Evolutionary conservation across 1,140 invertebrate genomes (phyloP).

Genomic region (Proales similis): DNA sequence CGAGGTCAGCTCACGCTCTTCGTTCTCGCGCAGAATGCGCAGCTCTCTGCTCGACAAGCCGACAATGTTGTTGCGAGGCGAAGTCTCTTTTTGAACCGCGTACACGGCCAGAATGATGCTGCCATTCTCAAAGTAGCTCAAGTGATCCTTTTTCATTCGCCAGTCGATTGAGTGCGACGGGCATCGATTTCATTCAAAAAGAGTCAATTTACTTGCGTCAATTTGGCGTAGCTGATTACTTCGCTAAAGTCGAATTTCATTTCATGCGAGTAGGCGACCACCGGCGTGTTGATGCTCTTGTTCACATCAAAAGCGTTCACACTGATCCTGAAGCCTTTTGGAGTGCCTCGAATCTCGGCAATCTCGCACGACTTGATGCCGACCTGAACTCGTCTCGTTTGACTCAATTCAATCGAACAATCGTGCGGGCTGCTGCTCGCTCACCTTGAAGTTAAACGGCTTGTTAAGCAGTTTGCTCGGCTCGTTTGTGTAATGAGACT

Average conservation of each 20-base stretch:
- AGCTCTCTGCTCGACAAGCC: slow-evolving; percentile 43
- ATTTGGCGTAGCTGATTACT: slow-evolving; percentile 1
- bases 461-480: slow-evolving; percentile 47
- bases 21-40: slow-evolving; percentile 43
- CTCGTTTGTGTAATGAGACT: slow-evolving; percentile 50
- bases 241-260: slow-evolving; percentile 48
- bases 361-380: slow-evolving; percentile 19
- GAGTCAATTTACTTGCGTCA: not conserved
- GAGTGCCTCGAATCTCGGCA: slow-evolving; percentile 39
- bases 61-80: slow-evolving; percentile 44
- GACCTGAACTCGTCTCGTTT: no score
- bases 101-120: slow-evolving; percentile 51
- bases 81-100: slow-evolving; percentile 48
- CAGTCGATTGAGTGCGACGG: slow-evolving; percentile 44
- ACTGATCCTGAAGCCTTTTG: slow-evolving; percentile 47
- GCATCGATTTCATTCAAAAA: slow-evolving; percentile 40
- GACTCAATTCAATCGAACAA: not conserved
- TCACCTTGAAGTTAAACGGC: slow-evolving; percentile 52
- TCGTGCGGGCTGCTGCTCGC: not conserved
- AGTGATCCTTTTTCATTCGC: slow-evolving; percentile 45
- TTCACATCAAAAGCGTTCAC: slow-evolving; percentile 44
- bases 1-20: slow-evolving; percentile 43
- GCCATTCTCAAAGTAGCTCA: slow-evolving; percentile 49
- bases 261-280: slow-evolving; percentile 43
- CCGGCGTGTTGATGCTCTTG: slow-evolving; percentile 44